These are phyloP conservation scores for Cossypha polioptera DNA, from an alignment of 2,797 vertebrate genomes.

Conservation along the genomic window DNA sequence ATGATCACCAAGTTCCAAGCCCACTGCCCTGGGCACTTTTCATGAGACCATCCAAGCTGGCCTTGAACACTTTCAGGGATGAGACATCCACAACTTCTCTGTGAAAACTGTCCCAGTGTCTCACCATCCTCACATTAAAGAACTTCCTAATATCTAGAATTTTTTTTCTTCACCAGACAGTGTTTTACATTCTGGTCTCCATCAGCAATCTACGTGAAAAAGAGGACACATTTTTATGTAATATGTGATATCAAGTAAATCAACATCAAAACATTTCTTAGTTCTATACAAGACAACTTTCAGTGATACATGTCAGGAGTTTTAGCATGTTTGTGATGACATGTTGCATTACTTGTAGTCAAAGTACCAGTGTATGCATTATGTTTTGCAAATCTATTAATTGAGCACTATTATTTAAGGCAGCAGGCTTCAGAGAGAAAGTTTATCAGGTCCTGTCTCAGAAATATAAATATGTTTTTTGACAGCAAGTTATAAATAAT, in stretches of 20 bases:
- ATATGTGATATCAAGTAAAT: not conserved
- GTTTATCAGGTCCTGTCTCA: not conserved
- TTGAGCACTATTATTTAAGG: not conserved
- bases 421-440: not conserved
- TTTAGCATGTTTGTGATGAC: not conserved
- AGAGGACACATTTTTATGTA: not conserved
- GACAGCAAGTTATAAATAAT: slow-evolving; percentile 7
- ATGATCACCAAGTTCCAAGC: not conserved
- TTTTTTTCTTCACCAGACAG: not conserved
- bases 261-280: not conserved
- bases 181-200: not conserved
- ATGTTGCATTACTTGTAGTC: not conserved
- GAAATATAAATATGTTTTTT: not conserved
- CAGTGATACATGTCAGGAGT: not conserved
- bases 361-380: not conserved
- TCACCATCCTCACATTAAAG: not conserved
- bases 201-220: not conserved
- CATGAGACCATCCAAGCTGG: not conserved
- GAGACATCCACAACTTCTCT: not conserved
- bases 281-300: not conserved
- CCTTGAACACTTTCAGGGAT: not conserved
- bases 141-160: not conserved
- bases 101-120: not conserved
- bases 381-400: not conserved
- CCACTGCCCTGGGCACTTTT: not conserved